A percentile compares a stretch with the other conserved stretches of the same genome.
Conservation (phyloP, 2,888 invertebrate genomes). For the Schizaphis graminum region DNA sequence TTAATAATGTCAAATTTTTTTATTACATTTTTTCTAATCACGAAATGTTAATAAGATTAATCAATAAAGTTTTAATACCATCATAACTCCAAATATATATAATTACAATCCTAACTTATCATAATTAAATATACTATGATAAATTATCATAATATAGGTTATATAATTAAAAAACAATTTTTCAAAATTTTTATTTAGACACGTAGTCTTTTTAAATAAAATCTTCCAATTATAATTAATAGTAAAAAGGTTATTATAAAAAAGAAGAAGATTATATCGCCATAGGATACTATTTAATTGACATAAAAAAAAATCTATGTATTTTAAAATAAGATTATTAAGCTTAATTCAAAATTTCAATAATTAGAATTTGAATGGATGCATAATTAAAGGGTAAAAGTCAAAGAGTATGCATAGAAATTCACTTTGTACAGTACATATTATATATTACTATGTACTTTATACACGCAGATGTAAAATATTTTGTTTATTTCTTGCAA, state of each 20-base stretch:
- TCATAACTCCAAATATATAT: not conserved
- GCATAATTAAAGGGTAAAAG: not conserved
- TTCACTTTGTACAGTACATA: not conserved
- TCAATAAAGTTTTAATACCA: not conserved
- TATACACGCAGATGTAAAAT: not conserved
- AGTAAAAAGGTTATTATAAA: not conserved
- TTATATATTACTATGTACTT: not conserved
- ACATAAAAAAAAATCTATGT: not conserved
- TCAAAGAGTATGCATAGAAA: not conserved
- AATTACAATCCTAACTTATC: not conserved
- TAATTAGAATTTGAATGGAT: not conserved
- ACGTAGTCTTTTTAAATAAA: not conserved
- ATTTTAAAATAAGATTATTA: not conserved
- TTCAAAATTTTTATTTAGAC: not conserved
- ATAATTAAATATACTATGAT: no score
- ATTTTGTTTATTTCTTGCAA: not conserved
- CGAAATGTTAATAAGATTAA: not conserved
- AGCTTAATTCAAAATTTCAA: not conserved
- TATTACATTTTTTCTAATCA: no score
- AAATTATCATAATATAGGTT: not conserved
- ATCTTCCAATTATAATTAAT: not conserved
- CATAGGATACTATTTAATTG: not conserved
- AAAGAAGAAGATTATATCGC: not conserved
- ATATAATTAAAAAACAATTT: not conserved
- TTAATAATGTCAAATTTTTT: no score